phyloP scores from a whole-genome alignment of 2,888 invertebrate species.

The Cheilosia variabilis region DNA sequence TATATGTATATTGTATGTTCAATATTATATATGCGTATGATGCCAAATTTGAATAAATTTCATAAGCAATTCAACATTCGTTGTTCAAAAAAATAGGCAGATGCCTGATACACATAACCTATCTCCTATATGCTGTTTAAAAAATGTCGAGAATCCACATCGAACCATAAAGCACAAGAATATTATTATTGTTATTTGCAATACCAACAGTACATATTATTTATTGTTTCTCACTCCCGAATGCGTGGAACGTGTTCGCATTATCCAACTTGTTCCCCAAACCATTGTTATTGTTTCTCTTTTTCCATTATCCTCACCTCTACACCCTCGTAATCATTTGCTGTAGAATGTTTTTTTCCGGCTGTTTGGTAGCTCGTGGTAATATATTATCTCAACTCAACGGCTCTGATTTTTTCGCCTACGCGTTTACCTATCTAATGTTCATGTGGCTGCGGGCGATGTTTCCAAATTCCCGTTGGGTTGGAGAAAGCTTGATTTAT shows the following conservation, averaged over 20 bases:
- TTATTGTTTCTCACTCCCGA: conserved; percentile 38
- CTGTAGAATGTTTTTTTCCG: conserved; percentile 6
- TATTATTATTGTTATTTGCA: conserved; percentile 50
- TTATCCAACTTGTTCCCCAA: too few species aligned
- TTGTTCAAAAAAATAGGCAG: too few species aligned
- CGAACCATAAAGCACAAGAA: conserved; percentile 17
- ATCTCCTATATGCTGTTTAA: too few species aligned
- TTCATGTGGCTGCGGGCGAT: background rate
- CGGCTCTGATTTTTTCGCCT: conserved; percentile 25
- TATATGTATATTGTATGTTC: too few species aligned
- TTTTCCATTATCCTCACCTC: too few species aligned
- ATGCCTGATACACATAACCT: too few species aligned
- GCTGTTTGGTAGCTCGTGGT: conserved; percentile 14
- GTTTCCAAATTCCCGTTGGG: background rate
- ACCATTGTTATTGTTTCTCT: too few species aligned
- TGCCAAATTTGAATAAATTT: too few species aligned
- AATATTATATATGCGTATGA: too few species aligned
- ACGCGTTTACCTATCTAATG: background rate
- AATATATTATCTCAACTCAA: conserved; percentile 11
- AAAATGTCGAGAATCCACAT: background rate
- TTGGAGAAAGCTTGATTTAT: conserved; percentile 9
- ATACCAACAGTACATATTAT: conserved; percentile 41
- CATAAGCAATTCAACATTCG: too few species aligned
- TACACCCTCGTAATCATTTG: too few species aligned
- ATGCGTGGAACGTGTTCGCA: conserved; percentile 24